Evolutionary conservation across 2,888 invertebrate genomes (phyloP).

Genomic region (Plagodis pulveraria): DNA sequence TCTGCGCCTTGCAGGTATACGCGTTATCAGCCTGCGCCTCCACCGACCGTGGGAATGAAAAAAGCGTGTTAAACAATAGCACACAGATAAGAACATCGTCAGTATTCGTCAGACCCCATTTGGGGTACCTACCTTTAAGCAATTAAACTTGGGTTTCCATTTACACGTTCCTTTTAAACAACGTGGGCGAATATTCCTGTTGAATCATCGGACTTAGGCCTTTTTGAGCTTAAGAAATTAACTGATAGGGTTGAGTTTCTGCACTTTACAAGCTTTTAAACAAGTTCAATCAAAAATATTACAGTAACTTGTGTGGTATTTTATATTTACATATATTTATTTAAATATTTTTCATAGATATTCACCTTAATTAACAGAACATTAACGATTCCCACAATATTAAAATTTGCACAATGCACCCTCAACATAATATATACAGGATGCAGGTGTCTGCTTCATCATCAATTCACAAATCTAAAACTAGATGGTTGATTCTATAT

Average conservation of each 20-base stretch:
- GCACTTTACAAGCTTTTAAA: too few relatives aligned
- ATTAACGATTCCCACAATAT: not conserved
- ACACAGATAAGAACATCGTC: conserved; percentile 72
- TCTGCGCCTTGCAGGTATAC: conserved; percentile 50
- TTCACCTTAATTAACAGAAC: too few relatives aligned
- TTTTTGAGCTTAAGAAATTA: conserved; percentile 9
- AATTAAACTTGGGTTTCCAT: conserved; percentile 72
- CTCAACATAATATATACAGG: conserved; percentile 48
- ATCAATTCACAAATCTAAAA: conserved; percentile 59
- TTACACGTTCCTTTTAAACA: conserved; percentile 42
- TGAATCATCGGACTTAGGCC: conserved; percentile 31
- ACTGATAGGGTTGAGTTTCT: not conserved
- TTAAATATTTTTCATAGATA: too few relatives aligned
- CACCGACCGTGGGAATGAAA: conserved; percentile 81
- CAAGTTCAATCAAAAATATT: too few relatives aligned
- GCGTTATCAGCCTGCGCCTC: conserved; percentile 71
- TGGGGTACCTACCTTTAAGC: conserved; percentile 68
- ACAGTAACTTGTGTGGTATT: too few relatives aligned
- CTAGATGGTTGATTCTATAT: conserved; percentile 11
- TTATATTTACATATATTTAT: too few relatives aligned
- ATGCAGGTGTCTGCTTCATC: conserved; percentile 68
- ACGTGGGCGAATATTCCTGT: conserved; percentile 11
- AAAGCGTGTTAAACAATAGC: conserved; percentile 82
- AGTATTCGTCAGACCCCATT: conserved; percentile 66
- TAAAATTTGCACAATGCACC: conserved; percentile 27